Evolutionary conservation across 2,113 vertebrate genomes (phyloP).

Genomic region (Sceloporus undulatus): DNA sequence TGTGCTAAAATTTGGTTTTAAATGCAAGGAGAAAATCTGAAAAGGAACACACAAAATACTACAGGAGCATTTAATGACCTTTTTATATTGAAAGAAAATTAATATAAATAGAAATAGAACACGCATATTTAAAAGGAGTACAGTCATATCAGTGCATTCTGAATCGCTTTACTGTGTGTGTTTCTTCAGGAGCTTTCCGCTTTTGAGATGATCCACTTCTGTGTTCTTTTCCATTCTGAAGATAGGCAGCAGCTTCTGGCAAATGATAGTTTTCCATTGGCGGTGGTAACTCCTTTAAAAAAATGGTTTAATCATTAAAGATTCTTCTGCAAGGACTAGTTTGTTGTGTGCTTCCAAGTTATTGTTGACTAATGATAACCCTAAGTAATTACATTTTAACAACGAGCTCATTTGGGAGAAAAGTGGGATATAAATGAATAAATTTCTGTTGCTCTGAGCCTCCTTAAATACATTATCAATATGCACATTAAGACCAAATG

Average conservation of each 20-base stretch:
- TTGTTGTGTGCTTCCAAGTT: too few species aligned
- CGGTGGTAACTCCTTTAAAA: constrained; percentile 88
- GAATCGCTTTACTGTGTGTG: constrained; percentile 80
- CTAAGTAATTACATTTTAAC: too few species aligned
- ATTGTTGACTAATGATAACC: background rate
- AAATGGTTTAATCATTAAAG: background rate
- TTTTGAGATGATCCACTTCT: constrained; percentile 82
- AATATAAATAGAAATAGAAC: constrained; percentile 60
- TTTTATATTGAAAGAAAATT: constrained; percentile 40
- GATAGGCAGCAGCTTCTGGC: constrained; percentile 67
- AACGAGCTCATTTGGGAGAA: too few species aligned
- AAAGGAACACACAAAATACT: constrained; percentile 38
- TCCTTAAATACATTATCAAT: background rate
- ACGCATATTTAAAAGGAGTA: constrained; percentile 26
- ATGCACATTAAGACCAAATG: background rate
- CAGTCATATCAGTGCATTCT: constrained; percentile 76
- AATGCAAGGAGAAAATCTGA: background rate
- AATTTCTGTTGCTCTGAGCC: background rate
- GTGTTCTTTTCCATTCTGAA: constrained; percentile 68
- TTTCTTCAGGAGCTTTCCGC: constrained; percentile 84
- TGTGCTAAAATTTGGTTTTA: background rate
- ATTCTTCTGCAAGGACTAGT: background rate
- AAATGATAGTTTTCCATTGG: constrained; percentile 84
- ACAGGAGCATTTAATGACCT: constrained; percentile 57
- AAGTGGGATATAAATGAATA: too few species aligned